Evolutionary conservation across 2,888 invertebrate species (phyloP).

Genomic region (Epistrophe grossulariae): DNA sequence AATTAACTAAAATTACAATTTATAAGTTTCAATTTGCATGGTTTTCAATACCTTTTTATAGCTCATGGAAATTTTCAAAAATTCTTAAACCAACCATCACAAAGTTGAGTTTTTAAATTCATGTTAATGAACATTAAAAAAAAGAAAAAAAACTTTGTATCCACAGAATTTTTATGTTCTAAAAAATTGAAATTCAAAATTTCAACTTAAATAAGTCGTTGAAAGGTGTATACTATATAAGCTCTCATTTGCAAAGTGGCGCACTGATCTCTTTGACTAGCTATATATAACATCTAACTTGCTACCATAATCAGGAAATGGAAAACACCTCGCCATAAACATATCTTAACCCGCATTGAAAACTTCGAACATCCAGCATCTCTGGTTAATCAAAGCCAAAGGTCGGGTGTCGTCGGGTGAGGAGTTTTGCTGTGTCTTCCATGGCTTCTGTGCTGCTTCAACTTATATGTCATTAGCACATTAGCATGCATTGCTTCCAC

Average conservation of each 20-base stretch:
- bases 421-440: constrained; percentile 30
- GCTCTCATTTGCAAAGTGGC: neutral
- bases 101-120: neutral
- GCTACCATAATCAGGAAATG: neutral
- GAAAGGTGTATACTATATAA: too few relatives aligned
- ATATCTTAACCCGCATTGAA: constrained; percentile 37
- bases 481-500: constrained; percentile 69
- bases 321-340: constrained; percentile 36
- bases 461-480: constrained; percentile 72
- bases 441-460: neutral
- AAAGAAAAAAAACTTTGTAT: neutral
- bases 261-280: constrained; percentile 27
- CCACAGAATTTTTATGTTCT: neutral
- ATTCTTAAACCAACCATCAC: neutral
- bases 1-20: too few relatives aligned
- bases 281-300: neutral
- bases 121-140: neutral
- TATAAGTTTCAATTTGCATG: too few relatives aligned
- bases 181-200: constrained; percentile 17
- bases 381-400: constrained; percentile 73
- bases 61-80: neutral
- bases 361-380: constrained; percentile 55
- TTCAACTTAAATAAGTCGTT: neutral
- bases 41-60: neutral
- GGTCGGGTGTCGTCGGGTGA: constrained; percentile 39